These are phyloP conservation scores for Solenopsis invicta DNA, from an alignment of 1,140 invertebrate species.

Conservation along the genomic window DNA sequence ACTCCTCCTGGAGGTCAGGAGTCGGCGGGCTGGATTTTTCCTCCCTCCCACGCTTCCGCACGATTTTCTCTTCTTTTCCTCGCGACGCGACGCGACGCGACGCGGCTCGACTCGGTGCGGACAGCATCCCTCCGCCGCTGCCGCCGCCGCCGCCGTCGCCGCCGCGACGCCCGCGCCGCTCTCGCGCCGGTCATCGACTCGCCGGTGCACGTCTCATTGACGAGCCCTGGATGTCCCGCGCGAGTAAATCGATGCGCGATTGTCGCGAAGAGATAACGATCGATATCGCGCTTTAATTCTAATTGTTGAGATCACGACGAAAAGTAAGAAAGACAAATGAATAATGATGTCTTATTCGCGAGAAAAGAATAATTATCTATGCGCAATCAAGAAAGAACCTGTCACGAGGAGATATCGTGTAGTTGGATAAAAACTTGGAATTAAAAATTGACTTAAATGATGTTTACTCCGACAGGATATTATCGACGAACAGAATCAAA, in stretches of 20 bases:
- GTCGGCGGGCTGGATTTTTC: constrained; percentile 71
- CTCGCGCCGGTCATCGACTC: constrained; percentile 67
- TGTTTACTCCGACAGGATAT: not conserved
- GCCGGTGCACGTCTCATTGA: constrained; percentile 62
- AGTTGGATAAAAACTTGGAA: not conserved
- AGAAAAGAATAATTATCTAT: not conserved
- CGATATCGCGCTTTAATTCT: not conserved
- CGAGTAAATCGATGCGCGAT: constrained; percentile 4
- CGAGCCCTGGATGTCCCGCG: not conserved
- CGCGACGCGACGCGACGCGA: constrained; percentile 41
- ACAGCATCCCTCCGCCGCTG: constrained; percentile 56
- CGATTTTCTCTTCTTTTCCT: constrained; percentile 49
- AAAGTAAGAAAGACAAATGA: not conserved
- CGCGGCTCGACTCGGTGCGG: constrained; percentile 40
- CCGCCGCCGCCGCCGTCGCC: constrained; percentile 31
- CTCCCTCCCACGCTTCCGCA: not conserved
- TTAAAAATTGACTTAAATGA: not conserved
- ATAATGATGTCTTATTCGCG: not conserved
- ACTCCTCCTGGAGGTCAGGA: constrained; percentile 75
- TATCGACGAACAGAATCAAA: not conserved
- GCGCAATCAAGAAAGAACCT: not conserved
- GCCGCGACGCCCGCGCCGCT: constrained; percentile 45
- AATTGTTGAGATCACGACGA: not conserved
- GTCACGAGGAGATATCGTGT: not conserved
- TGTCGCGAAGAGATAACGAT: constrained; percentile 23